A percentile compares a stretch with the other conserved stretches of the same genome.
Conservation (phyloP, 2,797 vertebrate genomes). For the Yasuhikotakia modesta region DNA sequence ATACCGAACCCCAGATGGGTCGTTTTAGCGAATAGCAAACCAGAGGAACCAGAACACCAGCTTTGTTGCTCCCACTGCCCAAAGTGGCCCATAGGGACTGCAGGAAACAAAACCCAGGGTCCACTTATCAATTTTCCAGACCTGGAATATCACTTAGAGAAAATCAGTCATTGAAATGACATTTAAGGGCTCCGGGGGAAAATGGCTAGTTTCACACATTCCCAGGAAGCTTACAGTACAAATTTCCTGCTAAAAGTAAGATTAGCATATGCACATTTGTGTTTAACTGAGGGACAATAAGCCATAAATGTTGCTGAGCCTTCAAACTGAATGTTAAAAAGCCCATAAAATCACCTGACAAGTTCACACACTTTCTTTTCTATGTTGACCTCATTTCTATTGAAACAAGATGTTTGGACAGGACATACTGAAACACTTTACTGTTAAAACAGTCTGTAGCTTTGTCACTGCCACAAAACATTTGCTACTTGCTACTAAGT, state of each 20-base stretch:
- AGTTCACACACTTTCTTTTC: too few species aligned
- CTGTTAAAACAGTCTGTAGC: too few species aligned
- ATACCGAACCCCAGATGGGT: constrained; percentile 59
- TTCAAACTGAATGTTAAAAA: too few species aligned
- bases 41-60: constrained; percentile 63
- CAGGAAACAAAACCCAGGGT: neutral
- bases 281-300: neutral
- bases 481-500: too few species aligned
- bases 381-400: too few species aligned
- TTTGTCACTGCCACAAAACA: too few species aligned
- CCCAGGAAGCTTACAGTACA: constrained; percentile 44
- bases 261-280: constrained; percentile 1
- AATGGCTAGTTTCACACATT: constrained; percentile 50
- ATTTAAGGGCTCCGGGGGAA: constrained; percentile 42
- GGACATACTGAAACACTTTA: too few species aligned
- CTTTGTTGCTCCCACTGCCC: constrained; percentile 43
- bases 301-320: neutral
- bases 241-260: too few species aligned
- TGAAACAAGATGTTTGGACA: too few species aligned
- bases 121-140: constrained; percentile 50
- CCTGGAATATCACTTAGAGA: constrained; percentile 24
- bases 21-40: constrained; percentile 59
- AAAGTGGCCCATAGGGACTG: constrained; percentile 23
- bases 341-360: too few species aligned
- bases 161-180: constrained; percentile 42